These are phyloP conservation scores for Mirounga angustirostris DNA, from an alignment of 2,113 vertebrate species.

Conservation along the genomic window DNA sequence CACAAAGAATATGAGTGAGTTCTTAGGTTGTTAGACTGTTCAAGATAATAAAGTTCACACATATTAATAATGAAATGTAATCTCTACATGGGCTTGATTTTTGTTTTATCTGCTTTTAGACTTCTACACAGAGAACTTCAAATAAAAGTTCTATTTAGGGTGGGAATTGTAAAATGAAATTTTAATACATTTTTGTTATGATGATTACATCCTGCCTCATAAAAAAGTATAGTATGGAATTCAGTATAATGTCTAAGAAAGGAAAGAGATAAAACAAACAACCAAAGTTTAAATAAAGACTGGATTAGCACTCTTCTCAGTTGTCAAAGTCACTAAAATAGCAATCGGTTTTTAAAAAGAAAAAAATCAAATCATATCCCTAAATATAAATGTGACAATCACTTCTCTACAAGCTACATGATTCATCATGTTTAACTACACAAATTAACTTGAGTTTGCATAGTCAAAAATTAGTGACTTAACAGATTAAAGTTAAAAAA, in stretches of 20 bases:
- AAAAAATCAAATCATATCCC: slow-evolving; percentile 43
- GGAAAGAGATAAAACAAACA: slow-evolving; percentile 42
- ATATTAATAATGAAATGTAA: background rate
- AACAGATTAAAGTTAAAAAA: background rate
- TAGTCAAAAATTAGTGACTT: slow-evolving; percentile 6
- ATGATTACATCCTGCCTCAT: background rate
- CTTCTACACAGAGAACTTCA: background rate
- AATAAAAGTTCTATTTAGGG: background rate
- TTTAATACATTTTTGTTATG: slow-evolving; percentile 1
- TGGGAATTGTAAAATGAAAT: background rate
- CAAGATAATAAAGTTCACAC: background rate
- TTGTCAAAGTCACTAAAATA: slow-evolving; percentile 68
- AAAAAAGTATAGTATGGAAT: background rate
- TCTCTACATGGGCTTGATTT: background rate
- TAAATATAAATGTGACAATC: slow-evolving; percentile 62
- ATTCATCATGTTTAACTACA: slow-evolving; percentile 50
- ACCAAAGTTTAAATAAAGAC: slow-evolving; percentile 38
- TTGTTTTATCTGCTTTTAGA: background rate
- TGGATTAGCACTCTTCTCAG: slow-evolving; percentile 45
- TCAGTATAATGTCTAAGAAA: slow-evolving; percentile 1
- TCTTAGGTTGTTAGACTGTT: background rate
- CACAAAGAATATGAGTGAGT: background rate
- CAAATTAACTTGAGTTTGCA: background rate
- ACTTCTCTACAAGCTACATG: background rate
- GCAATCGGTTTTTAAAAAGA: slow-evolving; percentile 47